Percentiles rank a stretch among this genome's conserved stretches.
These are phyloP conservation scores for Ochlodes sylvanus DNA, from an alignment of 2,888 invertebrate species.

Conservation along the genomic window DNA sequence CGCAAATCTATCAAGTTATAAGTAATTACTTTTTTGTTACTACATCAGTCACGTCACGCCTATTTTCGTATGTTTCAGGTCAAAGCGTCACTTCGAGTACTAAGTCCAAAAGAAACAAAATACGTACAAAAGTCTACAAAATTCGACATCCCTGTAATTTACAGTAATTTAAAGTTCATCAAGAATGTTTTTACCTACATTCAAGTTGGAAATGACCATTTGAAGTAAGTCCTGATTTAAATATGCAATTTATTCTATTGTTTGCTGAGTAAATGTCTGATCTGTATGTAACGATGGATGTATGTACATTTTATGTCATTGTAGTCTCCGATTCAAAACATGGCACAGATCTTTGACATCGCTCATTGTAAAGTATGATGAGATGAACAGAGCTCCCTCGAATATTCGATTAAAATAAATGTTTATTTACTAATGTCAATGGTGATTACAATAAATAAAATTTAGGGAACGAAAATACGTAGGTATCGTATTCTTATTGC, in stretches of 20 bases:
- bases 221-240: conserved; percentile 64
- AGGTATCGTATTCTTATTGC: too few relatives aligned
- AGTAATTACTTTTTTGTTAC: neutral
- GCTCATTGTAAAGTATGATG: conserved; percentile 13
- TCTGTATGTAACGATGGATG: conserved; percentile 19
- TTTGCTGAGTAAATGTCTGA: conserved; percentile 16
- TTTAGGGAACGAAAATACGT: too few relatives aligned
- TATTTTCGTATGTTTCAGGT: conserved; percentile 60
- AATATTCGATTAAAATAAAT: neutral
- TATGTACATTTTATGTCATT: conserved; percentile 26
- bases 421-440: too few relatives aligned
- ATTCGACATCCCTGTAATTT: conserved; percentile 77
- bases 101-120: conserved; percentile 72
- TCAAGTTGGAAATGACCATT: conserved; percentile 65
- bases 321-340: conserved; percentile 17
- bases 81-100: conserved; percentile 72
- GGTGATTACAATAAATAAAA: too few relatives aligned
- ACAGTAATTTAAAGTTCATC: conserved; percentile 72
- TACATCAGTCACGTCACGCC: neutral
- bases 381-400: neutral
- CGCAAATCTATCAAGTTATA: neutral
- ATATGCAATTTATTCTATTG: conserved; percentile 22
- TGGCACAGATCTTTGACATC: conserved; percentile 33
- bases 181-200: conserved; percentile 67
- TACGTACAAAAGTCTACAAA: conserved; percentile 71